phyloP scores from a whole-genome alignment of 2,888 invertebrate species.

The Caenorhabditis uteleia region DNA sequence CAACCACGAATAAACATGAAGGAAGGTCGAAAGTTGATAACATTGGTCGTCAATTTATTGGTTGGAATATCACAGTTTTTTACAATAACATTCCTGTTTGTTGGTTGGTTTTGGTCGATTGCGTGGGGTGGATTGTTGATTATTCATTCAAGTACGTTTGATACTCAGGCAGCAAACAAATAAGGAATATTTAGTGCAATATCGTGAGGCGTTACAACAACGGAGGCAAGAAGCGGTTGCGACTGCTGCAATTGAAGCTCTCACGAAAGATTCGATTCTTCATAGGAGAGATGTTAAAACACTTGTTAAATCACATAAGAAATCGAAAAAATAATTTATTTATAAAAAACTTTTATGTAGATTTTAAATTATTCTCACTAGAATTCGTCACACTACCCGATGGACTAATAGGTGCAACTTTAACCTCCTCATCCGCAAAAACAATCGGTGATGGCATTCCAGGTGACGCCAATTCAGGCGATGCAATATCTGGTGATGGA shows the following conservation, averaged over 20 bases:
- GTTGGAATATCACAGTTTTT: constrained; percentile 89
- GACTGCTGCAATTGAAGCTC: constrained; percentile 69
- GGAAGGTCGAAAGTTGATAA: constrained; percentile 74
- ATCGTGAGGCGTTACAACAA: constrained; percentile 69
- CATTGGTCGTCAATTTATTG: constrained; percentile 75
- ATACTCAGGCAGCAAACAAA: not conserved
- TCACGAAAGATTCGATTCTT: constrained; percentile 68
- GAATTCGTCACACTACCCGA: not conserved
- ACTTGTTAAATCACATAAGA: constrained; percentile 60
- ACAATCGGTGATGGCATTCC: no score
- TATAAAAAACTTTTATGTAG: not conserved
- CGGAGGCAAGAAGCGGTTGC: constrained; percentile 67
- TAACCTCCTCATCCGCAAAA: no score
- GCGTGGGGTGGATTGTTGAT: constrained; percentile 96
- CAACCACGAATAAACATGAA: constrained; percentile 85
- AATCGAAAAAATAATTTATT: constrained; percentile 41
- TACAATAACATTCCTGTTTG: constrained; percentile 86
- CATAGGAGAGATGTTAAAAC: constrained; percentile 68
- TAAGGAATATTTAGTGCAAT: no score
- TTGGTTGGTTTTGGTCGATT: constrained; percentile 94
- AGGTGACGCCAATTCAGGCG: no score
- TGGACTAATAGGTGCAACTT: no score
- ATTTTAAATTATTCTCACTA: not conserved
- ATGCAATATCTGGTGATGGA: no score
- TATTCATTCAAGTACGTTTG: constrained; percentile 80